Evolutionary conservation across 2,888 invertebrate genomes (phyloP).

Genomic region (Drosophila recens): DNA sequence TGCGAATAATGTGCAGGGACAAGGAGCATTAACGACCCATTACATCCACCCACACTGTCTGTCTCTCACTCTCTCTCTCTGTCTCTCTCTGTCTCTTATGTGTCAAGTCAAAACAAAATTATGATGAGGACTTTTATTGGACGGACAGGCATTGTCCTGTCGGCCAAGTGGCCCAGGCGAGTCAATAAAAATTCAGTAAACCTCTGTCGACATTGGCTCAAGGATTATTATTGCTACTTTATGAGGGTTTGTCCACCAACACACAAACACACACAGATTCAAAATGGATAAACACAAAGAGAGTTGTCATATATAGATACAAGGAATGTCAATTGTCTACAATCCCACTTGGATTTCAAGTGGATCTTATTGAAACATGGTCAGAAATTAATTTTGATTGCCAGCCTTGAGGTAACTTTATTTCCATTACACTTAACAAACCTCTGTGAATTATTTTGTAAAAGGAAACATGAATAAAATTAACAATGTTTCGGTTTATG

Average conservation of each 20-base stretch:
- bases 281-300: constrained; percentile 62
- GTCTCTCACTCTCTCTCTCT: background rate
- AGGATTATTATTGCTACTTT: constrained; percentile 80
- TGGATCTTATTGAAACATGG: constrained; percentile 3
- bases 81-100: constrained; percentile 23
- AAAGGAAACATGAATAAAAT: constrained; percentile 17
- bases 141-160: constrained; percentile 55
- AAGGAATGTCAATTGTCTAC: constrained; percentile 52
- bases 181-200: constrained; percentile 81
- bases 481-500: constrained; percentile 21
- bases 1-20: constrained; percentile 76
- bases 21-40: constrained; percentile 67
- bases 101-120: constrained; percentile 66
- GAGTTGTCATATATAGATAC: constrained; percentile 33
- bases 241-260: constrained; percentile 49
- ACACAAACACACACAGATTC: constrained; percentile 54
- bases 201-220: constrained; percentile 79
- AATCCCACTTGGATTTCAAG: background rate
- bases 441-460: constrained; percentile 18
- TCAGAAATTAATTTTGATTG: constrained; percentile 11
- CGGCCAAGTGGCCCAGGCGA: constrained; percentile 31
- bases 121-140: constrained; percentile 78
- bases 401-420: constrained; percentile 6
- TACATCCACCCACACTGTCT: constrained; percentile 8
- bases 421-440: constrained; percentile 14